phyloP scores from a whole-genome alignment of 1,140 invertebrate species.

The Zaprionus inermis region DNA sequence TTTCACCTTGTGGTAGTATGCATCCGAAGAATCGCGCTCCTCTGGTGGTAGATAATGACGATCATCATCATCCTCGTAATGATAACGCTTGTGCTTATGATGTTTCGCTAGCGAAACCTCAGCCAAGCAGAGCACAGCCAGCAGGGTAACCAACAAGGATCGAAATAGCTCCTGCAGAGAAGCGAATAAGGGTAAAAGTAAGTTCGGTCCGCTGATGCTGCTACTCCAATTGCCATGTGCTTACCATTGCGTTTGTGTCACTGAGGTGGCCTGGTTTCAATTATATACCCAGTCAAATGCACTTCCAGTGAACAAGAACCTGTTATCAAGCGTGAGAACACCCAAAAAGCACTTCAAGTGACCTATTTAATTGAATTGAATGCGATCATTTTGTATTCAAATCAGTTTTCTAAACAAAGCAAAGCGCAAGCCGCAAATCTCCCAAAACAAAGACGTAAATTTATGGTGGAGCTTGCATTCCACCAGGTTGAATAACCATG shows the following conservation, averaged over 20 bases:
- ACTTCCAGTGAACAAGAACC: conserved; percentile 42
- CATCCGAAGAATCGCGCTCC: conserved; percentile 28
- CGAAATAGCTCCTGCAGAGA: conserved; percentile 39
- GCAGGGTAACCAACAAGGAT: conserved; percentile 46
- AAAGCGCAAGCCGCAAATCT: conserved; percentile 50
- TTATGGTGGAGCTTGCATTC: conserved; percentile 42
- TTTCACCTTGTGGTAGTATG: conserved; percentile 64
- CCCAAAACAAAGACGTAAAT: conserved; percentile 59
- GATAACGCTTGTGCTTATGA: conserved; percentile 55
- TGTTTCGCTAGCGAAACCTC: conserved; percentile 62
- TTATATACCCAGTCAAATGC: conserved; percentile 41
- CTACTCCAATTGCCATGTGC: conserved; percentile 18
- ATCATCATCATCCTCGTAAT: conserved; percentile 60
- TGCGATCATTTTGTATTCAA: conserved; percentile 56
- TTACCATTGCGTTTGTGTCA: conserved; percentile 46
- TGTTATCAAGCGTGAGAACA: conserved; percentile 71
- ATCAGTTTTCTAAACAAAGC: conserved; percentile 47
- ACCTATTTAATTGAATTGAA: conserved; percentile 65
- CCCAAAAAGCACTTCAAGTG: conserved; percentile 45
- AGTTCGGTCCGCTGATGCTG: background rate
- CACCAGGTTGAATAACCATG: conserved; percentile 4
- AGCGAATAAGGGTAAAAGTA: background rate
- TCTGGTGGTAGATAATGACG: conserved; percentile 59
- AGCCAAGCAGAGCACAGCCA: conserved; percentile 44
- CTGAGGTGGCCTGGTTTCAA: conserved; percentile 5